Percentiles rank a stretch among this genome's conserved stretches.
Evolutionary conservation across 2,113 vertebrate genomes (phyloP).

Genomic region (Plecotus auritus): DNA sequence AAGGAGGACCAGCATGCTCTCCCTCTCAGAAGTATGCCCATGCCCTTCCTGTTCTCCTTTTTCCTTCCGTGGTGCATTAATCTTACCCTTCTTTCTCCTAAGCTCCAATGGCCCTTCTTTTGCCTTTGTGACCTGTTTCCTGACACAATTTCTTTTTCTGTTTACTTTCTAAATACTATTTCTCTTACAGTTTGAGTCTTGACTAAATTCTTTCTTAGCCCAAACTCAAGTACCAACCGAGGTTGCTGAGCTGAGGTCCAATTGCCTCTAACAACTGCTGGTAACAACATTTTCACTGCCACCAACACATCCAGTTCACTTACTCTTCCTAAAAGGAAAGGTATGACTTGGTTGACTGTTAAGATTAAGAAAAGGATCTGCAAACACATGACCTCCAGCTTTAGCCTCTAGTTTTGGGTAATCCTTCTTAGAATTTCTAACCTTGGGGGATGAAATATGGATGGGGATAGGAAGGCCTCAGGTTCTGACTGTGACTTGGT

Average conservation of each 20-base stretch:
- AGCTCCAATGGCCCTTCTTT: neutral
- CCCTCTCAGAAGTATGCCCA: neutral
- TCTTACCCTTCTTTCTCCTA: neutral
- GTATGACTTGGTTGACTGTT: neutral
- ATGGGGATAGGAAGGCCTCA: neutral
- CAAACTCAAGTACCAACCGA: neutral
- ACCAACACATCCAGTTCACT: neutral
- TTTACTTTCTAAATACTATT: neutral
- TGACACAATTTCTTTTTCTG: neutral
- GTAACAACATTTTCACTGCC: neutral
- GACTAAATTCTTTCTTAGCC: neutral
- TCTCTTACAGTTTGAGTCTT: neutral
- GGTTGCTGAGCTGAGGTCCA: neutral
- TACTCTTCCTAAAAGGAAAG: neutral
- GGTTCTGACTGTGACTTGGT: neutral
- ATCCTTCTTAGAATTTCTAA: neutral
- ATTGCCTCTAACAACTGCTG: neutral
- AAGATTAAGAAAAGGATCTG: neutral
- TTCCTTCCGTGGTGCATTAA: neutral
- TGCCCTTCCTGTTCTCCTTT: neutral
- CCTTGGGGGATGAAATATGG: neutral
- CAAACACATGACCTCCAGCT: neutral
- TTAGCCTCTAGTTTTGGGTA: neutral
- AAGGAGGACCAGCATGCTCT: neutral
- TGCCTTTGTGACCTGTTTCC: neutral